Base-by-base conservation (phyloP, 2,888 invertebrate species). In the Muschampia plurimacula region DNA sequence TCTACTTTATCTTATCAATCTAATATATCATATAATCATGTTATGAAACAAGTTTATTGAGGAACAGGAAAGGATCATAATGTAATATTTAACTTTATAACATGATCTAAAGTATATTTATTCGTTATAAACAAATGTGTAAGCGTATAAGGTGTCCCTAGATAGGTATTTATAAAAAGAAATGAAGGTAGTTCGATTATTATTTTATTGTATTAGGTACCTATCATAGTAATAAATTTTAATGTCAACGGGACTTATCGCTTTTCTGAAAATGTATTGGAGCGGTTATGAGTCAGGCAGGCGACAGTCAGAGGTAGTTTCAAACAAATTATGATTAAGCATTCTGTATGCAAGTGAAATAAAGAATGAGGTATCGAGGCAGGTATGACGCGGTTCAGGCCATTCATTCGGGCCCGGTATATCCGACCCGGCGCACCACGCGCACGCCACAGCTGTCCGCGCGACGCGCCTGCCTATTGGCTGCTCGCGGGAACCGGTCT, bases 401-500 rank as follows among this genome's bases (percentile, higher is more conserved):
- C 22, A 1, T 22, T 0, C 22, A 22, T 79, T 81, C 4, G 28
- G 10, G 32, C 10, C 22, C 32, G 59, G 79, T 81, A 82, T 81
- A 59, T 1, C 22, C 22, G 22, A 22, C 39, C 71, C 72, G 69
- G 66, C 68, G 63, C 73, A 71, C 70, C 60, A 67, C 77, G 70
- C 65, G 73, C 12, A 46, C 67, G 67, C 55, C 73, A 64, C 70
- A 91, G 92, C 92, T 92, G 92, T 90, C 89, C 82, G 89, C 84
- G 83, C 82, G 88, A 86, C 89, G 91, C 89, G 82, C 83, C 80
- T 84, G 84, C 84, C 83, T 79, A 93, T 92, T 92, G 93, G 93
- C 85, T 86, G 86, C 77, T 75, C 78, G 83, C 83, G 79, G 79
- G 87, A 85, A 92, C 92, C 92, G 92, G 92, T 91, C 89, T 81